Conservation (phyloP, 2,113 vertebrate species). For the Saiga tatarica region DNA sequence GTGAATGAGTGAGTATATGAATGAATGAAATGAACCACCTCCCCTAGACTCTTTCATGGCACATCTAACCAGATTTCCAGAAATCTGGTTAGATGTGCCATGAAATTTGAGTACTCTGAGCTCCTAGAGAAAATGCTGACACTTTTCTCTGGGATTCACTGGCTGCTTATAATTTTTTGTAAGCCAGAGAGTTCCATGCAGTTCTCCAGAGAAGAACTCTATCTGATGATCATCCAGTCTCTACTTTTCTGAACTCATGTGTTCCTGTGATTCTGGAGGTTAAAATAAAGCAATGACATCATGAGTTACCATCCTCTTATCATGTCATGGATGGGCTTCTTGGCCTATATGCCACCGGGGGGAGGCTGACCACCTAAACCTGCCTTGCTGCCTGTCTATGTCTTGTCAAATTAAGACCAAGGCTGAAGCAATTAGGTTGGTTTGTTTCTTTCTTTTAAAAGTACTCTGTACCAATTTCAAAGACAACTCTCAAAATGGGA, state of each 20-base stretch:
- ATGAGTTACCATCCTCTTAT: not conserved
- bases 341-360: not conserved
- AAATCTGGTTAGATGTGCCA: not conserved
- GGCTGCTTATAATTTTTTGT: not conserved
- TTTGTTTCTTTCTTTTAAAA: slow-evolving; percentile 44
- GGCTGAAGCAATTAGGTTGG: slow-evolving; percentile 46
- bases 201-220: not conserved
- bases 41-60: not conserved
- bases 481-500: slow-evolving; percentile 42
- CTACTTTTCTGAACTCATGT: slow-evolving; percentile 34
- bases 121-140: not conserved
- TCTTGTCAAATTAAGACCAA: slow-evolving; percentile 44
- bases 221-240: not conserved
- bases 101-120: not conserved
- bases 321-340: not conserved
- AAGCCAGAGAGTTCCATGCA: not conserved
- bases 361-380: not conserved
- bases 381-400: slow-evolving; percentile 8
- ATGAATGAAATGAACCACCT: not conserved
- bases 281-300: slow-evolving; percentile 41
- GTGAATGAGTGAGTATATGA: not conserved
- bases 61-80: too few relatives aligned
- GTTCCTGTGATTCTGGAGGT: slow-evolving; percentile 5
- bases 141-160: not conserved
- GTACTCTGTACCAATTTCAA: slow-evolving; percentile 37